Base-by-base conservation (phyloP, 2,113 vertebrate species). In the Puma concolor region DNA sequence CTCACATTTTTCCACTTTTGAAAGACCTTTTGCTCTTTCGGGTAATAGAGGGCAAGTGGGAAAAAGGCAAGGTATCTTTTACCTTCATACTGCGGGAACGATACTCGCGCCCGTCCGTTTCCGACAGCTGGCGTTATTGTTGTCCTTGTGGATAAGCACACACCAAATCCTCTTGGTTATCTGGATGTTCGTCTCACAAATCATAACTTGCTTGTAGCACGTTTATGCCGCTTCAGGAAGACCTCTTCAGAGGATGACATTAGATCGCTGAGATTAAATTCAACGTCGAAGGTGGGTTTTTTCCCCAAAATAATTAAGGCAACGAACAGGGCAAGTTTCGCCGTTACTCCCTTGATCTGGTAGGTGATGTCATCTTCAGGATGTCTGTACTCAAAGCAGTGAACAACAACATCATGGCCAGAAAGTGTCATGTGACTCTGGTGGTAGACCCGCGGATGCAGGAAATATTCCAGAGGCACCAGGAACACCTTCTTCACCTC, bases 401-500 rank as follows among this genome's bases (percentile, higher is more conserved):
- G 99, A 1, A 98, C 0, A 1, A 57, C 4, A 3, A 48, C 7
- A 2, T 0, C 2, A 16, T 29, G 31, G 3, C 97, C 97, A 4
- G 25, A 29, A 0, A 7, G 4, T 0, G 23, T 93, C 66, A 95
- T 0, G 0, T 91, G 48, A 2, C 74, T 12, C 31, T 88, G 2
- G 7, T 81, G 91, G 98, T 99, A 99, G 91, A 99, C 88, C 2
- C 95, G 92, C 2, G 99, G 98, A 14, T 96, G 97, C 50, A 99
- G 81, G 91, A 99, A 99, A 86, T 99, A 99, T 21, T 99, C 99
- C 99, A 99, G 71, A 0, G 99, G 99, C 52, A 99, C 98, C 0
- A 99, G 50, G 97, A 99, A 99, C 57, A 99, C 99, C 0, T 99
- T 97, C 0, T 99, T 99, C 80, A 99, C 99, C 99, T 99, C 99